These are phyloP conservation scores for Bombus sibiricus DNA, from an alignment of 1,140 invertebrate genomes.

Conservation along the genomic window DNA sequence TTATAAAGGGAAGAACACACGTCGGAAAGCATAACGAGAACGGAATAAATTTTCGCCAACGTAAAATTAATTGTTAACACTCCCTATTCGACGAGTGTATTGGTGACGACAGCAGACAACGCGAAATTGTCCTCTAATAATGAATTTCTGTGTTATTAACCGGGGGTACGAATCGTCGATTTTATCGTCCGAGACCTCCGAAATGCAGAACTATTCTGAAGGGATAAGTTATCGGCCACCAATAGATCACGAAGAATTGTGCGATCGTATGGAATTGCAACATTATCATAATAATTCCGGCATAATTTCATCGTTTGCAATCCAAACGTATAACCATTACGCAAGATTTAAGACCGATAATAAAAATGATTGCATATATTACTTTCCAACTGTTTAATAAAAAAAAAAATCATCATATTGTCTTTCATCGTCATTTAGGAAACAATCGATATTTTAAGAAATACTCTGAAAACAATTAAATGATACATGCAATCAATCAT, in stretches of 20 bases:
- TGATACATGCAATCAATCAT: too few species aligned
- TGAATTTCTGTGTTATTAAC: conserved; percentile 19
- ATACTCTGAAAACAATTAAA: neutral
- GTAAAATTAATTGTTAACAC: conserved; percentile 37
- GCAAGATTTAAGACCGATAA: neutral
- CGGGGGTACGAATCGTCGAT: conserved; percentile 1
- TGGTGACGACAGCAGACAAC: neutral
- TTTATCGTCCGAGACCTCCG: conserved; percentile 17
- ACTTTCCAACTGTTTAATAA: neutral
- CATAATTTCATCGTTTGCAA: conserved; percentile 2
- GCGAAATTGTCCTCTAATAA: conserved; percentile 8
- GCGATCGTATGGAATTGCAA: conserved; percentile 9
- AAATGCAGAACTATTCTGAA: neutral
- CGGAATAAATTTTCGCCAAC: conserved; percentile 41
- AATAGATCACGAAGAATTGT: conserved; percentile 20
- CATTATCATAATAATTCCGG: conserved; percentile 31
- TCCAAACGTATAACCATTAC: too few species aligned
- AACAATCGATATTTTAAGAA: neutral
- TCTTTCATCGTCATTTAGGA: neutral
- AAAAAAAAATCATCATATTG: neutral
- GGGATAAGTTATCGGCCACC: conserved; percentile 15
- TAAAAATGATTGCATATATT: neutral
- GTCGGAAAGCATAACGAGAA: conserved; percentile 50
- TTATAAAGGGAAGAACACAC: conserved; percentile 49
- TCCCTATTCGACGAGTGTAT: neutral